These are phyloP conservation scores for Phenacoccus solenopsis DNA, from an alignment of 1,140 invertebrate species.

Conservation along the genomic window DNA sequence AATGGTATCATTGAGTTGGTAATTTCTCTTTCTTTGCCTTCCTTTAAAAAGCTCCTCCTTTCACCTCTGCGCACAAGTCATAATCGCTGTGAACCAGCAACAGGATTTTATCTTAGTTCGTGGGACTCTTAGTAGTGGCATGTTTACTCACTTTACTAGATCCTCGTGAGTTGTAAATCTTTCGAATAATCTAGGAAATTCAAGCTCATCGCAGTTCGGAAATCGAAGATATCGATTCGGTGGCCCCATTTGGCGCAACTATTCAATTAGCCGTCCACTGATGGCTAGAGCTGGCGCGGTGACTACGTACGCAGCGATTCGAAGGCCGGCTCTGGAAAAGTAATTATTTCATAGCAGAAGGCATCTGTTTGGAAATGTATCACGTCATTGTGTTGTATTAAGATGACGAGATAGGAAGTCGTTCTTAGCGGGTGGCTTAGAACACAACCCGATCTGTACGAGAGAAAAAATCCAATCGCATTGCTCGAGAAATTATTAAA, in stretches of 20 bases:
- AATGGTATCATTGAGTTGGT: no score
- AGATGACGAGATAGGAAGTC: constrained; percentile 8
- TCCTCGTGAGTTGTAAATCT: no score
- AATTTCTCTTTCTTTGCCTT: no score
- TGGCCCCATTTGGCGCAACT: not conserved
- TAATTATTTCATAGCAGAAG: constrained; percentile 5
- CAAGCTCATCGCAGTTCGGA: no score
- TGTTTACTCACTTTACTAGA: no score
- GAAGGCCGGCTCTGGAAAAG: constrained; percentile 1
- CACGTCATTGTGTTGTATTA: constrained; percentile 17
- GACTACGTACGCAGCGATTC: not conserved
- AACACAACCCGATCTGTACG: not conserved
- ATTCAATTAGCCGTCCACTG: not conserved
- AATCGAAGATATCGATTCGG: not conserved
- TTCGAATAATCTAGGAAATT: no score
- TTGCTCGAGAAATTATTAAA: not conserved
- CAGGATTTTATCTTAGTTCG: no score
- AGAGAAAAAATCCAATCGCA: not conserved
- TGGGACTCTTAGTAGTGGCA: no score
- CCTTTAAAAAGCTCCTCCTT: no score
- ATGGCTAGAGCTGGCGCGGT: not conserved
- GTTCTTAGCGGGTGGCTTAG: constrained; percentile 7
- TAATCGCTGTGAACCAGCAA: no score
- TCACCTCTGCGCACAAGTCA: no score
- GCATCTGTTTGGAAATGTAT: constrained; percentile 14